phyloP scores from a whole-genome alignment of 2,888 invertebrate species.

The Epinotia brunnichana region DNA sequence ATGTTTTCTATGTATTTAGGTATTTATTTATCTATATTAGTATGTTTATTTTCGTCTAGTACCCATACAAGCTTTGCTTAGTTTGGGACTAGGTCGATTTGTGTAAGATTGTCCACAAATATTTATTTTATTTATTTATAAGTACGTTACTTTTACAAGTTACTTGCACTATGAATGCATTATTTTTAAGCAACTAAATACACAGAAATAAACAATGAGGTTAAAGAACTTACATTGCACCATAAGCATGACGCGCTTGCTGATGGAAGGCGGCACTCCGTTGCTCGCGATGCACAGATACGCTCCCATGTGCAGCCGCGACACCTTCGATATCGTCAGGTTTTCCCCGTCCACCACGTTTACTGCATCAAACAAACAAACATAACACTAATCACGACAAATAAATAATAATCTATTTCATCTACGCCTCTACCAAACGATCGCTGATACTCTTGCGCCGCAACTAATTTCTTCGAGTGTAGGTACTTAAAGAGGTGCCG shows the following conservation, averaged over 20 bases:
- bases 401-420: no score
- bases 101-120: no score
- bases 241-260: conserved; percentile 91
- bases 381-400: no score
- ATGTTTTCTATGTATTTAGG: no score
- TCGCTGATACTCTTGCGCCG: background rate
- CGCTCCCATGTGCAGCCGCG: conserved; percentile 95
- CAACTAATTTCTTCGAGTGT: background rate
- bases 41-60: no score
- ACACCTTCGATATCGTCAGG: conserved; percentile 93
- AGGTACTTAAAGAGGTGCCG: background rate
- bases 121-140: no score
- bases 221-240: conserved; percentile 89
- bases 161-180: no score
- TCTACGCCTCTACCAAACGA: background rate
- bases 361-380: conserved; percentile 83
- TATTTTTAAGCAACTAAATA: no score
- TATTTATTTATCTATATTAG: no score
- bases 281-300: conserved; percentile 97
- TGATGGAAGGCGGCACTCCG: conserved; percentile 95
- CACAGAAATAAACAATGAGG: background rate
- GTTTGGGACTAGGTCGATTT: no score
- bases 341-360: conserved; percentile 95
- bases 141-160: no score
- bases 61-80: no score